Evolutionary conservation across 2,888 invertebrate species (phyloP).

Genomic region (Dermolepida albohirtum): DNA sequence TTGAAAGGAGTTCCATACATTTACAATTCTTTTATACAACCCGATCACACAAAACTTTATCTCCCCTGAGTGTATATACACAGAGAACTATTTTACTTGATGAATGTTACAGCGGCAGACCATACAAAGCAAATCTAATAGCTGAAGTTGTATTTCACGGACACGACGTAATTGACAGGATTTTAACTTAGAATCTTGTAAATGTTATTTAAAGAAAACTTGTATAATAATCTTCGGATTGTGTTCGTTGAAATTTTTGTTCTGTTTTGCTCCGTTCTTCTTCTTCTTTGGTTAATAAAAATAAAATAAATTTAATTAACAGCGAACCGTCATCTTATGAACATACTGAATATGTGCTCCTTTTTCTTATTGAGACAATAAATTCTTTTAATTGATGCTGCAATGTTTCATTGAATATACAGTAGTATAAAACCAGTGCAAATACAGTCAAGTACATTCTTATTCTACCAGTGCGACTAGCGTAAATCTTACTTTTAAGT

Average conservation of each 20-base stretch:
- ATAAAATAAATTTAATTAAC: slow-evolving; percentile 36
- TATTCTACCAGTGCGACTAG: too few species aligned
- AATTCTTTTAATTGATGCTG: slow-evolving; percentile 29
- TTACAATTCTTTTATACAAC: slow-evolving; percentile 39
- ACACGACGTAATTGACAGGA: slow-evolving; percentile 43
- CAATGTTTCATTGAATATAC: slow-evolving; percentile 28
- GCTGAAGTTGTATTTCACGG: slow-evolving; percentile 41
- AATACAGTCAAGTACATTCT: too few species aligned
- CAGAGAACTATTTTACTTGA: slow-evolving; percentile 41
- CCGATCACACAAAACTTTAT: slow-evolving; percentile 42
- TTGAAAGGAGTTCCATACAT: slow-evolving; percentile 36
- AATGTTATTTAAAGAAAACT: slow-evolving; percentile 40
- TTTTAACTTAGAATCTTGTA: slow-evolving; percentile 43
- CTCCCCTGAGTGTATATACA: slow-evolving; percentile 35
- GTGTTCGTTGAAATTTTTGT: slow-evolving; percentile 26
- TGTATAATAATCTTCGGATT: slow-evolving; percentile 31
- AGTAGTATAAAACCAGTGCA: slow-evolving; percentile 17
- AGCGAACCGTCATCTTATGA: slow-evolving; percentile 14
- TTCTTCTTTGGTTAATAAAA: slow-evolving; percentile 29
- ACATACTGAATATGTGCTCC: slow-evolving; percentile 17
- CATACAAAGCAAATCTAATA: slow-evolving; percentile 43
- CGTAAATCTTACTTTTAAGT: too few species aligned
- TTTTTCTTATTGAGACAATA: slow-evolving; percentile 23
- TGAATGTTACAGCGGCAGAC: slow-evolving; percentile 43
- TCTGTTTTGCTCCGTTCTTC: slow-evolving; percentile 11